A percentile compares a stretch with the other conserved stretches of the same genome.
Conservation (phyloP, 1,140 invertebrate species). For the Protaetia brevitarsis region DNA sequence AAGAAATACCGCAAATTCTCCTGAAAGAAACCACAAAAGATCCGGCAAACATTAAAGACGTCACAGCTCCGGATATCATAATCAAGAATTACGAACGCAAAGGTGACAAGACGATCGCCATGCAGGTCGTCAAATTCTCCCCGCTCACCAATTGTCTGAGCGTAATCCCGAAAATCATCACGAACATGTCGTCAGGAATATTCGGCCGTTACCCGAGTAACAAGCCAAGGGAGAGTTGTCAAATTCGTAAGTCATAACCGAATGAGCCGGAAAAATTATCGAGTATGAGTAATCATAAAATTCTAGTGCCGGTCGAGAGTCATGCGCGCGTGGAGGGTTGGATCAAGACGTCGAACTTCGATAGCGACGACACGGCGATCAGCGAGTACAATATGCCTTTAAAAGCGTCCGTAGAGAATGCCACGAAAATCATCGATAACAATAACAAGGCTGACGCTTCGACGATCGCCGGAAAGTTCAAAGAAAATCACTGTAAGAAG, state of each 20-base stretch:
- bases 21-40: not conserved
- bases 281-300: constrained; percentile 10
- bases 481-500: not conserved
- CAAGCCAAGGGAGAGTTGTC: not conserved
- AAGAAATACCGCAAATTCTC: not conserved
- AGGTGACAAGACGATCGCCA: not conserved
- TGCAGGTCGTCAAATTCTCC: constrained; percentile 4
- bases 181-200: not conserved
- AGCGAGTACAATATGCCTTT: not conserved
- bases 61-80: not conserved
- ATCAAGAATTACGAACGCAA: constrained; percentile 7
- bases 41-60: not conserved
- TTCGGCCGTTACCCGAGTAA: not conserved
- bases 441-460: not conserved
- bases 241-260: not conserved
- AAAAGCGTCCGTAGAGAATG: not conserved
- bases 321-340: constrained; percentile 1
- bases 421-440: not conserved
- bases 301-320: not conserved
- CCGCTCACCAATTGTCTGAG: not conserved
- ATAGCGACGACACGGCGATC: not conserved
- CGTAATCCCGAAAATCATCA: not conserved
- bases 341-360: constrained; percentile 18
- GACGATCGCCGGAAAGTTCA: not conserved
- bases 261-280: not conserved